Conservation (phyloP, 2,888 invertebrate species). For the Crocallis elinguaria region DNA sequence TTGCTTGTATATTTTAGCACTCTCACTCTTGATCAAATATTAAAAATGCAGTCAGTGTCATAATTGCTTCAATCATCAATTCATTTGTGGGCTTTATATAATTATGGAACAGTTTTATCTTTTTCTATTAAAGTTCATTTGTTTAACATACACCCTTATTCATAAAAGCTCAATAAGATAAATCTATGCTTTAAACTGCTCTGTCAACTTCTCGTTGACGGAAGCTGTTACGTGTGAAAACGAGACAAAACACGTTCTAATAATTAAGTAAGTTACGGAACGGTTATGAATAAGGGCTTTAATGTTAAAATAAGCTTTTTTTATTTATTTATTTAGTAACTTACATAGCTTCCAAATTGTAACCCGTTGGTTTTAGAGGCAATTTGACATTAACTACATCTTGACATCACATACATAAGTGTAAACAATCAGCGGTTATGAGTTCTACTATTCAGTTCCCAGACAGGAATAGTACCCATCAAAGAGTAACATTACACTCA, state of each 20-base stretch:
- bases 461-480: conserved; percentile 3
- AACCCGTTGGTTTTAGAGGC: neutral
- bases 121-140: too few species aligned
- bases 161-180: too few species aligned
- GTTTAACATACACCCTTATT: too few species aligned
- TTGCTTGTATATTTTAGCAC: neutral
- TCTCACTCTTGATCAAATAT: neutral
- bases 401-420: neutral
- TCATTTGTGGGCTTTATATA: too few species aligned
- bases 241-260: too few species aligned
- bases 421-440: neutral
- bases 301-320: too few species aligned
- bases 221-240: too few species aligned
- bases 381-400: neutral
- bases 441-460: neutral
- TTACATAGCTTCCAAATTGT: neutral
- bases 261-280: too few species aligned
- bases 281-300: too few species aligned
- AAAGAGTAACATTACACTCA: neutral
- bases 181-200: too few species aligned
- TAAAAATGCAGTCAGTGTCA: neutral
- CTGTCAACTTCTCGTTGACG: too few species aligned
- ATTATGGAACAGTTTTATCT: too few species aligned
- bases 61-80: neutral
- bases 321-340: neutral